Evolutionary conservation across 2,797 vertebrate species (phyloP).

Genomic region (Rhincodon typus): DNA sequence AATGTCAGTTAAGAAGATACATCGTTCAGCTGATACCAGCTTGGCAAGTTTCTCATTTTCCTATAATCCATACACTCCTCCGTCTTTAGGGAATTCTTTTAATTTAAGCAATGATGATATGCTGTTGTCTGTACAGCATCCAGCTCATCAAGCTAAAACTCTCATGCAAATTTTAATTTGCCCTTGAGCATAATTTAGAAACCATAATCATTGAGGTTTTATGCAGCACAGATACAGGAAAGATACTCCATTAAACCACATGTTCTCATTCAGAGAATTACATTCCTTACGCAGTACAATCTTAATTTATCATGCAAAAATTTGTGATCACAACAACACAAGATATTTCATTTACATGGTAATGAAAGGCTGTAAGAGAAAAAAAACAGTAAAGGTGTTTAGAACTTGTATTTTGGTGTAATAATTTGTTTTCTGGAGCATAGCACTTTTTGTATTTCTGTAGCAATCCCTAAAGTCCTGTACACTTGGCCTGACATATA

Average conservation of each 20-base stretch:
- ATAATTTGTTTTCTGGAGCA: constrained; percentile 59
- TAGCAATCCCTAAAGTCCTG: constrained; percentile 77
- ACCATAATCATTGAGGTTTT: constrained; percentile 96
- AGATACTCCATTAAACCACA: constrained; percentile 90
- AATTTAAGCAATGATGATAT: too few species aligned
- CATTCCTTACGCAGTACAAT: constrained; percentile 93
- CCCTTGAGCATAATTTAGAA: constrained; percentile 99
- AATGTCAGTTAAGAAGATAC: constrained; percentile 81
- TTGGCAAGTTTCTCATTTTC: constrained; percentile 76
- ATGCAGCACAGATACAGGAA: constrained; percentile 70
- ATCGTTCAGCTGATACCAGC: constrained; percentile 73
- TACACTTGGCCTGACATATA: constrained; percentile 93
- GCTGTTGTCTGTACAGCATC: constrained; percentile 79
- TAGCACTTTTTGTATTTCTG: constrained; percentile 69
- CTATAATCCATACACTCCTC: constrained; percentile 76
- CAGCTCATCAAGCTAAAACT: constrained; percentile 79
- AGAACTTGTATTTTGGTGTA: neutral
- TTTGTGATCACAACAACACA: constrained; percentile 69
- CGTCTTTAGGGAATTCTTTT: constrained; percentile 76
- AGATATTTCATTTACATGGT: constrained; percentile 57
- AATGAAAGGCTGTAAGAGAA: constrained; percentile 51
- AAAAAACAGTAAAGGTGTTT: constrained; percentile 35
- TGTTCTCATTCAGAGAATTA: constrained; percentile 92
- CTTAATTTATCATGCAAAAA: constrained; percentile 75
- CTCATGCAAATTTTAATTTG: constrained; percentile 99